These are phyloP conservation scores for Ranitomeya variabilis DNA, from an alignment of 2,113 vertebrate species.

Conservation along the genomic window DNA sequence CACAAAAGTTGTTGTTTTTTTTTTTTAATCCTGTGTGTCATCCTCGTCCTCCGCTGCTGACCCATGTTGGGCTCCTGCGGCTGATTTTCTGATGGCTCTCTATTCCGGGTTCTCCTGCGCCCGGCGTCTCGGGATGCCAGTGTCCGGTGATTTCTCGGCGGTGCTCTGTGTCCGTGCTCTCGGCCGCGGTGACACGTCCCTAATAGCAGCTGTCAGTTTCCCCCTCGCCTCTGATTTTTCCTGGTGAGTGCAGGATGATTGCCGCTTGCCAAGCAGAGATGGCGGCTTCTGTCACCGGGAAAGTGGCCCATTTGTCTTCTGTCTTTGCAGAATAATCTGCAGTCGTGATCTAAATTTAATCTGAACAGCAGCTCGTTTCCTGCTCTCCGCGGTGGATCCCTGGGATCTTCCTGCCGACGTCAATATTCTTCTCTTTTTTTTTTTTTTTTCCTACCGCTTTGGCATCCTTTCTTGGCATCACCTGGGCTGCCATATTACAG, in stretches of 20 bases:
- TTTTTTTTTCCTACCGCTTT: background rate
- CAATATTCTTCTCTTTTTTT: background rate
- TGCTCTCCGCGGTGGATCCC: background rate
- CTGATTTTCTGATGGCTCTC: background rate
- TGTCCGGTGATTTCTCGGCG: conserved; percentile 36
- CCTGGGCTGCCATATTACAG: background rate
- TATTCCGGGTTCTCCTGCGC: background rate
- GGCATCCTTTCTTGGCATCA: background rate
- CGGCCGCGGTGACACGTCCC: conserved; percentile 33
- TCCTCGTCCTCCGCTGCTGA: background rate
- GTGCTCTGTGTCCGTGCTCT: conserved; percentile 24
- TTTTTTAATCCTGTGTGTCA: background rate
- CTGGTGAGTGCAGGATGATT: conserved; percentile 41
- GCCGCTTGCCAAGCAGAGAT: background rate
- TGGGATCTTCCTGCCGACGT: background rate
- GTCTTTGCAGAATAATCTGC: background rate
- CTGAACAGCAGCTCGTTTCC: background rate
- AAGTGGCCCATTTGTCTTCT: background rate
- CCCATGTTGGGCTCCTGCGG: background rate
- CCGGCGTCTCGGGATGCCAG: background rate
- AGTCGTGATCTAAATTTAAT: conserved; percentile 6
- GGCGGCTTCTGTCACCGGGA: background rate
- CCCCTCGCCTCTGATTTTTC: conserved; percentile 30
- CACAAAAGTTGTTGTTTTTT: too few relatives aligned
- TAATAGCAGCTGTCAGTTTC: conserved; percentile 42